Base-by-base conservation (phyloP, 2,888 invertebrate species). In the Strigamia crassipes region DNA sequence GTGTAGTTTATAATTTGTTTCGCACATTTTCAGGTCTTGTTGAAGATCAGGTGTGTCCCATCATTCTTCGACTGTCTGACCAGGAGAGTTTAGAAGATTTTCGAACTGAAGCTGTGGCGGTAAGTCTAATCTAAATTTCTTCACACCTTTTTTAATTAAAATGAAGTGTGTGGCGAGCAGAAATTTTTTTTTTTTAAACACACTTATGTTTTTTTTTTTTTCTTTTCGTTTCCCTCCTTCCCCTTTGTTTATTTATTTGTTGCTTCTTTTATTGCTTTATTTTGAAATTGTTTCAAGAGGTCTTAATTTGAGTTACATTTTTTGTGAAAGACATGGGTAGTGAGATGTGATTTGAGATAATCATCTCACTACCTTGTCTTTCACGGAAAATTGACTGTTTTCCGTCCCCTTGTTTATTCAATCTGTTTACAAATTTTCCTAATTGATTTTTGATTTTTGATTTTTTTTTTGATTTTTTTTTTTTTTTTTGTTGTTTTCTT, bases 301-400 rank as follows among this genome's bases (percentile, higher is more conserved):
- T 42, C n/a, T 78, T 73, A 73, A 41, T 78, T 34, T 78, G 38
- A 46, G 80, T 80, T 80, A 31, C 51, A 34, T 83, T 78, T 83
- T 81, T 88, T 90, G 89, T 96, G 96, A 96, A 96, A 96, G 96
- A 96, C 96, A 94, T 94, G 95, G 94, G 96, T 96, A 96, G 95
- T 94, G 96, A 96, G 96, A 96, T 96, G 96, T 90, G 90, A 89
- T 89, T 90, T 88, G 88, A 88, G 87, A 88, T 31, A 88, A 89
- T 89, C 92, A 91, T 93, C 96, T 96, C 95, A 95, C 96, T 96
- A 95, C 94, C 94, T 94, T 96, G 96, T 96, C 96, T 96, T 96
- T 96, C 96, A 95, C 94, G 94, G 83, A 84, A 84, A 83, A 82
- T 78, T 34, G 77, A 84, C 81, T 38, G 51, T 27, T 80, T 42